Percentiles rank a stretch among this genome's conserved stretches.
Conservation (phyloP, 1,140 invertebrate species). For the Calosoma granatense region DNA sequence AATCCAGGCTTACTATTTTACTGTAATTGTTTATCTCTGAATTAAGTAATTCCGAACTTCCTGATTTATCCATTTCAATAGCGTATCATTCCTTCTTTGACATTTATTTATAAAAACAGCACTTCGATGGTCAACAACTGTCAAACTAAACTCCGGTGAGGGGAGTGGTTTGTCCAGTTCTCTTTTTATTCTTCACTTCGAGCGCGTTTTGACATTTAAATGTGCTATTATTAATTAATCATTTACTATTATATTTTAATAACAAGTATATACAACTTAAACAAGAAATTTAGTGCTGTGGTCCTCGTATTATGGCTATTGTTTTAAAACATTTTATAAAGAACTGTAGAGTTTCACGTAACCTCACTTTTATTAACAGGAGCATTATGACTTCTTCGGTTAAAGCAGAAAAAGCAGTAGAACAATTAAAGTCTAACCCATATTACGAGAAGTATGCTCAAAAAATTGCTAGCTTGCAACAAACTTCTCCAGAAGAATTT, state of each 20-base stretch:
- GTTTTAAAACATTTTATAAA: background rate
- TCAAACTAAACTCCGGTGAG: background rate
- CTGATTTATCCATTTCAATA: background rate
- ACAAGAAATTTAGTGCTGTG: background rate
- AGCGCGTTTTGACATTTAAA: too few relatives aligned
- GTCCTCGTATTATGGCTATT: background rate
- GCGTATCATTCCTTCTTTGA: background rate
- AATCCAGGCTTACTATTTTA: slow-evolving; percentile 66
- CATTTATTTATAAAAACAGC: background rate
- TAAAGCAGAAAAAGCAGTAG: slow-evolving; percentile 45
- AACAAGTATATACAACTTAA: background rate
- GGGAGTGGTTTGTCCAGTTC: too few relatives aligned
- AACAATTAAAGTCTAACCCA: slow-evolving; percentile 62
- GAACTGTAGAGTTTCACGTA: background rate
- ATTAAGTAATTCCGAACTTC: background rate
- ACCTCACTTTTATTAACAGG: slow-evolving; percentile 21
- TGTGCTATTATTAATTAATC: too few relatives aligned
- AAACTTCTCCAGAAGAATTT: slow-evolving; percentile 66
- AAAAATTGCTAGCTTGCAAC: slow-evolving; percentile 63
- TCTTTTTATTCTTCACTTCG: too few relatives aligned
- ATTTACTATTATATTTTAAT: background rate
- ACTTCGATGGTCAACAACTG: background rate
- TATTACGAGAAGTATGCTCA: slow-evolving; percentile 73
- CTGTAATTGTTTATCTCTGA: slow-evolving; percentile 38
- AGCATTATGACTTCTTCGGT: slow-evolving; percentile 41